Evolutionary conservation across 92 coral and sea anemone genomes (phyloP).

Genomic region (Ricordea florida): DNA sequence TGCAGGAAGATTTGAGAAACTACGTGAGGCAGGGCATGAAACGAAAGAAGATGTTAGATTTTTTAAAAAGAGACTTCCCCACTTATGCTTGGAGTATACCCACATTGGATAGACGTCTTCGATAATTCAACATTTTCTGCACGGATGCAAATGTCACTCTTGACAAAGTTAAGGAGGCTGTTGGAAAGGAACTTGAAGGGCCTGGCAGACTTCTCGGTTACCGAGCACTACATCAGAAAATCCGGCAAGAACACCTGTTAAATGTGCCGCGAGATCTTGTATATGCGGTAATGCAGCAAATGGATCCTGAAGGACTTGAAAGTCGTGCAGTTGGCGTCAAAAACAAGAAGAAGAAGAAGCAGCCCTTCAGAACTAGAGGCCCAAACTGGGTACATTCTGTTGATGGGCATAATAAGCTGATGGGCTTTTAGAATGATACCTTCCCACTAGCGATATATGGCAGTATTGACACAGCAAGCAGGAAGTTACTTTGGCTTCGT

Average conservation of each 20-base stretch:
- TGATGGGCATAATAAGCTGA: constrained; percentile 22
- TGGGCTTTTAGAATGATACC: constrained; percentile 26
- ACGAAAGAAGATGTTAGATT: constrained; percentile 26
- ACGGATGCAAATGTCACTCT: not conserved
- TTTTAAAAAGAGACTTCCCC: constrained; percentile 22
- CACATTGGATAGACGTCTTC: constrained; percentile 12
- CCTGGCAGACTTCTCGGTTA: constrained; percentile 46
- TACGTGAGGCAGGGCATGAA: not conserved
- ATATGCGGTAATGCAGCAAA: constrained; percentile 36
- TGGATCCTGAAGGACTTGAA: constrained; percentile 50
- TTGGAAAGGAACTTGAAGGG: constrained; percentile 35
- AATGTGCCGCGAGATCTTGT: constrained; percentile 37
- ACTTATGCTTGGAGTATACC: constrained; percentile 34
- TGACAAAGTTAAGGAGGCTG: constrained; percentile 15
- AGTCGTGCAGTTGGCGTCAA: constrained; percentile 26
- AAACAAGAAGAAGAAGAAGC: constrained; percentile 12
- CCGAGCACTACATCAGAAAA: constrained; percentile 35
- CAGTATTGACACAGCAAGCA: constrained; percentile 23
- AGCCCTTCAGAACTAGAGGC: constrained; percentile 1
- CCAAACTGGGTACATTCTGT: constrained; percentile 35
- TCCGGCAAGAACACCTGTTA: constrained; percentile 28
- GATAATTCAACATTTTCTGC: constrained; percentile 8
- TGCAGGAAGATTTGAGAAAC: constrained; percentile 5
- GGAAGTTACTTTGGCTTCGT: constrained; percentile 27
- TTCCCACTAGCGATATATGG: constrained; percentile 27